Conservation (phyloP, 2,797 vertebrate genomes). For the Hipposideros larvatus region DNA sequence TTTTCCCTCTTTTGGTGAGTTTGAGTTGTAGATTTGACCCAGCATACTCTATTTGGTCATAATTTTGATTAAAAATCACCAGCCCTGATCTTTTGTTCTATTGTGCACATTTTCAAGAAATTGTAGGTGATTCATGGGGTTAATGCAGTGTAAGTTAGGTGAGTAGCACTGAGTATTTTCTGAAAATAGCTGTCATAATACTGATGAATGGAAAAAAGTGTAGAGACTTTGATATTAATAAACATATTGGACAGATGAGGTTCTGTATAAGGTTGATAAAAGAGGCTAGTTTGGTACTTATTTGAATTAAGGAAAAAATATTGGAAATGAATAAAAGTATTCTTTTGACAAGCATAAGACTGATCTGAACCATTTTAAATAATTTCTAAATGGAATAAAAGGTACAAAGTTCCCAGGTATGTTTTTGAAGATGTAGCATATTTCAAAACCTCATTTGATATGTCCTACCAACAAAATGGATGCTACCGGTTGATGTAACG, state of each 20-base stretch:
- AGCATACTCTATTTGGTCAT: not conserved
- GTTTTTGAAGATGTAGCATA: not conserved
- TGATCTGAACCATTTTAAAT: not conserved
- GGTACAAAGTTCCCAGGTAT: not conserved
- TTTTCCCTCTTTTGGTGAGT: not conserved
- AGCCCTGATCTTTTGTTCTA: not conserved
- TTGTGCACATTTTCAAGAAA: not conserved
- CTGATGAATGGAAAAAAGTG: not conserved
- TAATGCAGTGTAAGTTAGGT: not conserved
- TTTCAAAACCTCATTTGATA: not conserved
- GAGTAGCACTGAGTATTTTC: not conserved
- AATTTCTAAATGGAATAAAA: not conserved
- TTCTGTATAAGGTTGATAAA: not conserved
- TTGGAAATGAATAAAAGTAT: not conserved
- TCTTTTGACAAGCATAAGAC: not conserved
- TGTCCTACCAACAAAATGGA: not conserved
- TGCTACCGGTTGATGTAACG: not conserved
- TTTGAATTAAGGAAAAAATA: not conserved
- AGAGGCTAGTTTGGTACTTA: not conserved
- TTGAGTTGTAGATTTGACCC: slow-evolving; percentile 10
- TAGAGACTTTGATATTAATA: not conserved
- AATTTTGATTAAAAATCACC: slow-evolving; percentile 21
- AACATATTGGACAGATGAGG: not conserved
- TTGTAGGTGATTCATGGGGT: not conserved
- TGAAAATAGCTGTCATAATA: not conserved